Base-by-base conservation (phyloP, 2,888 invertebrate species). In the Xylota segnis region DNA sequence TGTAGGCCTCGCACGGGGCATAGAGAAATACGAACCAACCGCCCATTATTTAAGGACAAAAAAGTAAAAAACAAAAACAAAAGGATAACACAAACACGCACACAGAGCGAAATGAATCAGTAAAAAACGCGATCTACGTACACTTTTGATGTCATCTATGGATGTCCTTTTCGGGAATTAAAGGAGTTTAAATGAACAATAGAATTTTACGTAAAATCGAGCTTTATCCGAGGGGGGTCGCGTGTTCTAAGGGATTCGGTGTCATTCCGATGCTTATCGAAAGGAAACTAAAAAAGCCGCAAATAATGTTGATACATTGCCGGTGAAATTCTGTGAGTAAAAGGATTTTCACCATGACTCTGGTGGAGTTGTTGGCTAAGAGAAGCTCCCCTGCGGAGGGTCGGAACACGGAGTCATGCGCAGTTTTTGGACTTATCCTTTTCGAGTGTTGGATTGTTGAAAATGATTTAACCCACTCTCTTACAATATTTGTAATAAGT, bases 231-330 rank as follows among this genome's bases (percentile, higher is more conserved):
- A 23, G 29, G 54, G 4, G 29, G 45, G 54, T 18, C 29, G 14
- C 34, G 50, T 45, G 5, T 10, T 4, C 47, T 7, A 12, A 43
- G 16, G 32, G 37, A 68, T 56, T 58, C 34, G 61, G 23, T 82
- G 72, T 50, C 82, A 61, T 71, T 72, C 61, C 76, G 82, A 76
- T 82, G 82, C 66, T 76, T 72, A 82, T 82, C 86, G 86, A 56
- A 82, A 50, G 82, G 76, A 61, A 72, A 86, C 86, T 86, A 72
- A 61, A 77, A 86, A 82, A 70, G 59, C 66, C 61, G 56, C 61
- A 72, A 56, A 61, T 4, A 47, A 66, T 63, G 16, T 76, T 32
- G 37, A 14, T 34, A 70, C 47, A 12, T 1, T 18, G 56, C 65
- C 65, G 65, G 63, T 61, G 18, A 18, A 59, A 58, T 43, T 32